Percentiles rank a stretch among this genome's conserved stretches.
These are phyloP conservation scores for Gadopsis bispinosus DNA, from an alignment of 2,797 vertebrate genomes.

Conservation along the genomic window DNA sequence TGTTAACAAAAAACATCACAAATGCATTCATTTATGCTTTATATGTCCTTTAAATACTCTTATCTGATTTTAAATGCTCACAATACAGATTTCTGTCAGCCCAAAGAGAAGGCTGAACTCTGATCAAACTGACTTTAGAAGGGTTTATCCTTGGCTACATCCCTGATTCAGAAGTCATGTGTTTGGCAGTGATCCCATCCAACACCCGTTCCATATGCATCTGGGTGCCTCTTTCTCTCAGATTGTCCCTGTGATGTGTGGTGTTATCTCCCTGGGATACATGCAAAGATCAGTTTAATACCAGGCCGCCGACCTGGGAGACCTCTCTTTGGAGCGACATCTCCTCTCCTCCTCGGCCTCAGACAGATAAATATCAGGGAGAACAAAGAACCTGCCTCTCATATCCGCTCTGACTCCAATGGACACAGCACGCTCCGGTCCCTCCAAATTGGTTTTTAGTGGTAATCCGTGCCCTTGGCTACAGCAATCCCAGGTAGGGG, in stretches of 20 bases:
- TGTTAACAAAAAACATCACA: background rate
- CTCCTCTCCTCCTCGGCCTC: conserved; percentile 24
- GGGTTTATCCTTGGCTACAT: conserved; percentile 31
- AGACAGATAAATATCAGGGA: conserved; percentile 65
- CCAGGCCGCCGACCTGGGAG: conserved; percentile 48
- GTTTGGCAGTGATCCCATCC: conserved; percentile 28
- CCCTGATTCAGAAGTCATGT: conserved; percentile 20
- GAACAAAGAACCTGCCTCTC: conserved; percentile 64
- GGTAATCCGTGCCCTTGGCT: conserved; percentile 63
- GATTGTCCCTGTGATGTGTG: conserved; percentile 46
- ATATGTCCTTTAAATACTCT: background rate
- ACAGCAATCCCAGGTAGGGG: conserved; percentile 15
- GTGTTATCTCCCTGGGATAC: conserved; percentile 61
- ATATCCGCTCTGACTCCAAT: conserved; percentile 47
- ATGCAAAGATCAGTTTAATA: conserved; percentile 65
- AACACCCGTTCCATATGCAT: conserved; percentile 3
- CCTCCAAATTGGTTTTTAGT: conserved; percentile 58
- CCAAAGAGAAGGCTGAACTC: background rate
- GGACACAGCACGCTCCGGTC: conserved; percentile 22
- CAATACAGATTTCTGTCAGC: background rate
- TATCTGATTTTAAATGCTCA: background rate
- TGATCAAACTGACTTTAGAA: background rate
- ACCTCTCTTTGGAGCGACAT: conserved; percentile 47
- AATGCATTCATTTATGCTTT: background rate
- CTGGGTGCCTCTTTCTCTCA: conserved; percentile 41